These are phyloP conservation scores for Anguilla pacifica DNA, from an alignment of 2,797 vertebrate genomes.

Conservation along the genomic window DNA sequence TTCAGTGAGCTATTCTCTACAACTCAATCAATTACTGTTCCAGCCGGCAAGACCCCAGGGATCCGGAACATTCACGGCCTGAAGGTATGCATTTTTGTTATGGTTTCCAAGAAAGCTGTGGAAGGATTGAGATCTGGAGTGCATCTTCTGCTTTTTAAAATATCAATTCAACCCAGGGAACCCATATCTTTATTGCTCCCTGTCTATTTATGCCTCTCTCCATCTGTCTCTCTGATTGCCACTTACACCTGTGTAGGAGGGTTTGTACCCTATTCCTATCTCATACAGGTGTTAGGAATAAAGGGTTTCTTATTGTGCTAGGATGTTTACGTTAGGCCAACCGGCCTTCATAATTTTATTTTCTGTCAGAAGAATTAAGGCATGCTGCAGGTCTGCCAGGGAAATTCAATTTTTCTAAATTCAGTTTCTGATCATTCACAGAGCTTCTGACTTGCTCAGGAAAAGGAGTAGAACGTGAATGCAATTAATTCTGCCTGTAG, in stretches of 20 bases:
- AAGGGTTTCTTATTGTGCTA: background rate
- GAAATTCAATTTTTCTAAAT: too few relatives aligned
- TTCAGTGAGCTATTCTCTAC: slow-evolving; percentile 99
- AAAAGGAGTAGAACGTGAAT: too few relatives aligned
- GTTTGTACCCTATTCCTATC: slow-evolving; percentile 15
- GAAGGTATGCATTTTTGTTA: slow-evolving; percentile 96
- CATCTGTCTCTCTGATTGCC: slow-evolving; percentile 41
- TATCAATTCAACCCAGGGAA: slow-evolving; percentile 94
- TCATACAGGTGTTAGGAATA: background rate
- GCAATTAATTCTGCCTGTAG: too few relatives aligned
- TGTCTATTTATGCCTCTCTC: slow-evolving; percentile 25
- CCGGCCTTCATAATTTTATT: background rate
- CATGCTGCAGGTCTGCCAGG: too few relatives aligned
- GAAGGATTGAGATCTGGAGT: slow-evolving; percentile 86
- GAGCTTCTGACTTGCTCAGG: too few relatives aligned
- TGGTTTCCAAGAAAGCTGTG: slow-evolving; percentile 76
- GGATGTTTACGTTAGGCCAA: slow-evolving; percentile 8
- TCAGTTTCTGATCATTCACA: too few relatives aligned
- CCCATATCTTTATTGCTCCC: slow-evolving; percentile 35
- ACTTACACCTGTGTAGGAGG: slow-evolving; percentile 49
- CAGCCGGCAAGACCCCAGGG: slow-evolving; percentile 99
- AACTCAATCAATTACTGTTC: slow-evolving; percentile 99
- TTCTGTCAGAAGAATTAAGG: too few relatives aligned
- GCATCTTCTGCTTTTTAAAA: slow-evolving; percentile 99
- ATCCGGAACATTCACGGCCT: slow-evolving; percentile 99